phyloP scores from a whole-genome alignment of 2,888 invertebrate genomes.

The Noctua pronuba region DNA sequence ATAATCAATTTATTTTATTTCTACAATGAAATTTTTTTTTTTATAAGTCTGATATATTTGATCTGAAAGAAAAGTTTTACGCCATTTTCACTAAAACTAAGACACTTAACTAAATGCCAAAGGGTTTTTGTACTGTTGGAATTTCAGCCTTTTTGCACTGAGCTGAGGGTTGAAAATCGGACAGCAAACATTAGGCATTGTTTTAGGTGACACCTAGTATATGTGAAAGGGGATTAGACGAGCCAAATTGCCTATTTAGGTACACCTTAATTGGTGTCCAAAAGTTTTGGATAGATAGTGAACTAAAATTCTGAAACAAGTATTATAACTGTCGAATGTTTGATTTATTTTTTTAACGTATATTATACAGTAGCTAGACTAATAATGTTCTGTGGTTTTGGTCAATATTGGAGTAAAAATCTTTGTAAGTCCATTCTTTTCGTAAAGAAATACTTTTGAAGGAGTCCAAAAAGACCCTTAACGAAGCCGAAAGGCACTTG shows the following conservation, averaged over 20 bases:
- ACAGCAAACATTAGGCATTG: neutral
- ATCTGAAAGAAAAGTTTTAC: slow-evolving; percentile 47
- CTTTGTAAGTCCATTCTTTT: neutral
- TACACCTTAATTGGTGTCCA: slow-evolving; percentile 16
- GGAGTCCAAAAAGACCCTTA: no score
- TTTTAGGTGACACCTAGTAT: neutral
- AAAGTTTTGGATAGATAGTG: neutral
- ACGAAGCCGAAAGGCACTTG: no score
- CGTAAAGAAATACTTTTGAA: neutral
- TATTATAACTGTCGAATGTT: slow-evolving; percentile 43
- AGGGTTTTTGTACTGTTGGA: neutral
- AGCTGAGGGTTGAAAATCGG: neutral
- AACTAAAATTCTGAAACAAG: slow-evolving; percentile 31
- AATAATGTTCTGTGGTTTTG: slow-evolving; percentile 47
- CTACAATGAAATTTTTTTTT: slow-evolving; percentile 20
- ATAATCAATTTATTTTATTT: slow-evolving; percentile 9
- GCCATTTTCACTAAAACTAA: neutral
- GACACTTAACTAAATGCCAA: neutral
- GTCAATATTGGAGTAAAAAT: slow-evolving; percentile 22
- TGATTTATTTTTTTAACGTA: slow-evolving; percentile 54
- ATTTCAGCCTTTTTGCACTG: neutral
- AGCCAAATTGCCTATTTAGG: slow-evolving; percentile 30
- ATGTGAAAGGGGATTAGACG: neutral
- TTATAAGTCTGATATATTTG: slow-evolving; percentile 45
- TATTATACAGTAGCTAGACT: slow-evolving; percentile 54